These are phyloP conservation scores for Stictonetta naevosa DNA, from an alignment of 2,113 vertebrate genomes.

Conservation along the genomic window DNA sequence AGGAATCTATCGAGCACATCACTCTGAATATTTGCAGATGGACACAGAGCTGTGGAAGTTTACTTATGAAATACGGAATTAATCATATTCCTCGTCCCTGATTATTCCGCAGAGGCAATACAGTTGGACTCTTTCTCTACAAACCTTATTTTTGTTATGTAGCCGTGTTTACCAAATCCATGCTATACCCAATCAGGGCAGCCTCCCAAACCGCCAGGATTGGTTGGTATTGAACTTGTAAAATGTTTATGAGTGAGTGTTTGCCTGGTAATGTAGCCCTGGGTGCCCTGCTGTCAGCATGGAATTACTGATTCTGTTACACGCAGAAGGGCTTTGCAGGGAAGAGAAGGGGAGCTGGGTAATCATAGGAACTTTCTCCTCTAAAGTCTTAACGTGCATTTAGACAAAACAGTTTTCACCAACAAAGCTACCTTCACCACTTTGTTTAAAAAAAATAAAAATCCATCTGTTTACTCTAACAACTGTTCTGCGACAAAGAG, in stretches of 20 bases:
- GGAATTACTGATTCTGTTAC: conserved; percentile 38
- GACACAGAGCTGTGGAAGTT: neutral
- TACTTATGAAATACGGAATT: neutral
- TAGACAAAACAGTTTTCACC: neutral
- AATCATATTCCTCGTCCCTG: conserved; percentile 13
- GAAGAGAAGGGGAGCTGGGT: neutral
- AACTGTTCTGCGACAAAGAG: neutral
- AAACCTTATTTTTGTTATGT: conserved; percentile 52
- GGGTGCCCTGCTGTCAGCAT: conserved; percentile 58
- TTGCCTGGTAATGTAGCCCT: conserved; percentile 61
- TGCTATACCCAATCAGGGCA: conserved; percentile 26
- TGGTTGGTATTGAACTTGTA: conserved; percentile 63
- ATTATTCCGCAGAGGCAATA: neutral
- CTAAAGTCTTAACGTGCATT: neutral
- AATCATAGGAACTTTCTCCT: neutral
- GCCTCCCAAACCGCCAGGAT: conserved; percentile 20
- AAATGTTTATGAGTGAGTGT: conserved; percentile 74
- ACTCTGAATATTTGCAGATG: conserved; percentile 58
- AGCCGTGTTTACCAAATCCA: conserved; percentile 60
- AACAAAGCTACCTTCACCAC: neutral
- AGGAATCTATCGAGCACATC: conserved; percentile 51
- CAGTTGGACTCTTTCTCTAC: neutral
- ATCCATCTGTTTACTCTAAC: neutral
- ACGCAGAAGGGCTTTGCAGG: neutral
- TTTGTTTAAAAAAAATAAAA: neutral